These are phyloP conservation scores for Brachirus orientalis DNA, from an alignment of 2,113 vertebrate genomes.

Conservation along the genomic window DNA sequence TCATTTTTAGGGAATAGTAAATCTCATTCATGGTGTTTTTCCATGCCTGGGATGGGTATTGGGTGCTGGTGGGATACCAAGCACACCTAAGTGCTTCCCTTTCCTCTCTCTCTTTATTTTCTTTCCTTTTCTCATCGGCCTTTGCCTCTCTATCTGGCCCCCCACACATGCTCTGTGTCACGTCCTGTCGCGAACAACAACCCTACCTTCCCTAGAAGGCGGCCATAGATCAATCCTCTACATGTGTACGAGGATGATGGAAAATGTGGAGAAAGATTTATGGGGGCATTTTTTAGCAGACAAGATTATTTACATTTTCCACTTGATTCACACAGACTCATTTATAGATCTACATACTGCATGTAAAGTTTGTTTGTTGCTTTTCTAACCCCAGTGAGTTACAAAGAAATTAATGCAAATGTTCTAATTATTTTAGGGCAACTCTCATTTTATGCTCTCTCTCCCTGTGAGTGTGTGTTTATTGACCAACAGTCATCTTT, in stretches of 20 bases:
- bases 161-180: conserved; percentile 73
- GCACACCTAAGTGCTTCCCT: conserved; percentile 80
- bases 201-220: conserved; percentile 59
- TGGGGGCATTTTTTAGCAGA: conserved; percentile 15
- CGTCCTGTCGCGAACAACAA: conserved; percentile 73
- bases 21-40: conserved; percentile 71
- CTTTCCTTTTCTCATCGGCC: conserved; percentile 76
- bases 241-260: conserved; percentile 20
- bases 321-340: conserved; percentile 1
- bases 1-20: conserved; percentile 29
- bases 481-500: conserved; percentile 46
- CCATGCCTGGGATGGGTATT: conserved; percentile 71
- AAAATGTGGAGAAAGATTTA: conserved; percentile 49
- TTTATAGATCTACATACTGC: background rate
- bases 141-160: conserved; percentile 66
- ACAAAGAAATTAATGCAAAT: background rate
- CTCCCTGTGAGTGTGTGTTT: conserved; percentile 18
- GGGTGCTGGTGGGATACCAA: conserved; percentile 75
- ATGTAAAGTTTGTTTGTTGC: background rate
- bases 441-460: conserved; percentile 10
- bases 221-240: conserved; percentile 52
- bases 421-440: conserved; percentile 2
- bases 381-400: background rate
- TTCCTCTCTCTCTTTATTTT: conserved; percentile 77
- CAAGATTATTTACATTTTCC: conserved; percentile 27